These are phyloP conservation scores for Phyllostomus discolor DNA, from an alignment of 2,113 vertebrate species.

Conservation along the genomic window DNA sequence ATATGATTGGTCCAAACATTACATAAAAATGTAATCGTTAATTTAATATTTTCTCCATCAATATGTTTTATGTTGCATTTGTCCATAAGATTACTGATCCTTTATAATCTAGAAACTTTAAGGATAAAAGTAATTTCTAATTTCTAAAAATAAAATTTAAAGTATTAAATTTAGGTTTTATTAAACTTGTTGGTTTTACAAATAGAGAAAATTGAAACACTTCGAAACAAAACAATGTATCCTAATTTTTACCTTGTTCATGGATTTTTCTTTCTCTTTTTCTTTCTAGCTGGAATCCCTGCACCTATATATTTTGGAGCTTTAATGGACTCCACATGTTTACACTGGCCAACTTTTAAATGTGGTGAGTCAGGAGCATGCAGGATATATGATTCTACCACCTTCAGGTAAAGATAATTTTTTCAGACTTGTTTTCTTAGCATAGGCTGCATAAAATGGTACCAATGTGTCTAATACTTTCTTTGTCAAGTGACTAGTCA, in stretches of 20 bases:
- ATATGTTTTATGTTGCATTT: neutral
- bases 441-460: neutral
- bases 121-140: neutral
- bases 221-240: neutral
- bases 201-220: neutral
- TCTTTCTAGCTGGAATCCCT: constrained; percentile 90
- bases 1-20: neutral
- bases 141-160: neutral
- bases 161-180: neutral
- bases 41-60: neutral
- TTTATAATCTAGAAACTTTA: constrained; percentile 16
- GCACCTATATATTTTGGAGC: constrained; percentile 95
- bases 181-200: neutral
- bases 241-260: neutral
- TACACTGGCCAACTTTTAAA: constrained; percentile 91
- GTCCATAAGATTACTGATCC: neutral
- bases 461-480: neutral
- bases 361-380: constrained; percentile 91
- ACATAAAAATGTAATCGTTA: neutral
- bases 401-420: constrained; percentile 86
- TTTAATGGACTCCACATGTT: constrained; percentile 91
- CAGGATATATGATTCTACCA: constrained; percentile 86
- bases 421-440: neutral
- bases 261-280: neutral
- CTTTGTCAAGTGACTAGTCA: neutral